Evolutionary conservation across 1,140 invertebrate species (phyloP).

Genomic region (Drosophila bipectinata): DNA sequence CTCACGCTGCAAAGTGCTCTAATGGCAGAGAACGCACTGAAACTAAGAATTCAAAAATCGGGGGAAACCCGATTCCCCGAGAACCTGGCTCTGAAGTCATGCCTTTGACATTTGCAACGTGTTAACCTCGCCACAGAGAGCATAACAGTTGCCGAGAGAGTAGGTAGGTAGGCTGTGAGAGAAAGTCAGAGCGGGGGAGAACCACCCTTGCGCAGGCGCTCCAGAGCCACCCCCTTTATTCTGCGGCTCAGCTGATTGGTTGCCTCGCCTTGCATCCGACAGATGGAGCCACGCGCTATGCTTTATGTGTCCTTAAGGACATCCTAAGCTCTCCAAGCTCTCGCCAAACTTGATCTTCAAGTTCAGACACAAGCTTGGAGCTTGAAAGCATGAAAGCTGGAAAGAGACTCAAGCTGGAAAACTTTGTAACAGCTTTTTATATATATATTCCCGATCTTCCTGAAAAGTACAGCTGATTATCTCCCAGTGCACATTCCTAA

Average conservation of each 20-base stretch:
- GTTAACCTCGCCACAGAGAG: slow-evolving; percentile 34
- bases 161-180: not conserved
- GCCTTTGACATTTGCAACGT: slow-evolving; percentile 53
- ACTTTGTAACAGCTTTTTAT: too few relatives aligned
- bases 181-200: not conserved
- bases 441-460: too few relatives aligned
- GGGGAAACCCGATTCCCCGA: slow-evolving; percentile 14
- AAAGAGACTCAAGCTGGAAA: too few relatives aligned
- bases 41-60: slow-evolving; percentile 38
- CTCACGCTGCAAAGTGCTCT: slow-evolving; percentile 49
- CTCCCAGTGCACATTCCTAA: too few relatives aligned
- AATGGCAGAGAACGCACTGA: slow-evolving; percentile 65
- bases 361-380: not conserved
- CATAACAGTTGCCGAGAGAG: slow-evolving; percentile 1
- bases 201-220: slow-evolving; percentile 12
- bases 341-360: not conserved
- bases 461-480: too few relatives aligned
- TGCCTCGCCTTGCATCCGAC: not conserved
- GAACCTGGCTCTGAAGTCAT: slow-evolving; percentile 48
- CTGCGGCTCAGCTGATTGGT: slow-evolving; percentile 1
- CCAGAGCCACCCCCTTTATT: not conserved
- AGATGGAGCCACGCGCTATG: not conserved
- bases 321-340: not conserved
- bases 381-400: not conserved
- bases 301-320: not conserved